These are phyloP conservation scores for Drosophila melanica DNA, from an alignment of 1,140 invertebrate species.

Conservation along the genomic window DNA sequence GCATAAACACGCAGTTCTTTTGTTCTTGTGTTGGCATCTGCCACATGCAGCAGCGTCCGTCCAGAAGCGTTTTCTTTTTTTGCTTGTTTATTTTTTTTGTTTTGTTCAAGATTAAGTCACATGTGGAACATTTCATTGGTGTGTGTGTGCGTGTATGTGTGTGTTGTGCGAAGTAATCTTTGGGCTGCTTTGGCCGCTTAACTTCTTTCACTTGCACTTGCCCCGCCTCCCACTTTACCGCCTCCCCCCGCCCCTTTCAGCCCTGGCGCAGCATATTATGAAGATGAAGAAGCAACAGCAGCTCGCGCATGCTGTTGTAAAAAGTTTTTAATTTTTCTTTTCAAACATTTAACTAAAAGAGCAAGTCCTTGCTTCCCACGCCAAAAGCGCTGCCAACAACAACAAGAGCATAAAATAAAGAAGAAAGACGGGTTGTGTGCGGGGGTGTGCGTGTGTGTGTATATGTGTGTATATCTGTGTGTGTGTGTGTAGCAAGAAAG, in stretches of 20 bases:
- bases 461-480: no score
- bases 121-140: conserved; percentile 34
- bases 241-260: conserved; percentile 20
- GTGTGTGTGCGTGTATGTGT: not conserved
- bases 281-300: conserved; percentile 25
- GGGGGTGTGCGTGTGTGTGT: not conserved
- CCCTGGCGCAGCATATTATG: conserved; percentile 55
- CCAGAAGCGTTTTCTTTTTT: conserved; percentile 12
- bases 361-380: conserved; percentile 51
- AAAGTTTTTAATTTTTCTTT: conserved; percentile 82
- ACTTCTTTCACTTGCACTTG: conserved; percentile 73
- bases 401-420: conserved; percentile 1
- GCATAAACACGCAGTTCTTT: conserved; percentile 7
- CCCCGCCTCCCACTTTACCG: not conserved
- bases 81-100: not conserved
- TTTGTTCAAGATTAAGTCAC: conserved; percentile 38
- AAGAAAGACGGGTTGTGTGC: not conserved
- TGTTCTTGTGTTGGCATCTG: conserved; percentile 10
- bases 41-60: conserved; percentile 7
- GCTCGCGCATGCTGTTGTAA: conserved; percentile 70
- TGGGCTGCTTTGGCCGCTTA: conserved; percentile 59
- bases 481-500: conserved; percentile 20
- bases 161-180: conserved; percentile 64
- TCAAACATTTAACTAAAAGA: conserved; percentile 82
- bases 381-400: conserved; percentile 13